These are phyloP conservation scores for Orchesellides sinensis DNA, from an alignment of 2,888 invertebrate genomes.

Conservation along the genomic window DNA sequence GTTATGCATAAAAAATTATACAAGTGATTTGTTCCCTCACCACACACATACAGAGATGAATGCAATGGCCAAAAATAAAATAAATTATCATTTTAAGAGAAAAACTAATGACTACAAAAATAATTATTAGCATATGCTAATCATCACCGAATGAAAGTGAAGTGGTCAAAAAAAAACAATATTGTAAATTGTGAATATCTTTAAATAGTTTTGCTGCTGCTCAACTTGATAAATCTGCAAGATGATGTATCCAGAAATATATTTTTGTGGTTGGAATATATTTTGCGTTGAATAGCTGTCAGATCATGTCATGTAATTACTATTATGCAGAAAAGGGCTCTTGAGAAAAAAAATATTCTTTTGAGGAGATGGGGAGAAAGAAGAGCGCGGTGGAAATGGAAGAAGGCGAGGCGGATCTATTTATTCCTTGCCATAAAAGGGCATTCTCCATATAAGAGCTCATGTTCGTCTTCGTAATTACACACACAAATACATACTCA, in stretches of 20 bases:
- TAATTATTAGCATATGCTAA: slow-evolving; percentile 11
- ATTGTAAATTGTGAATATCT: no score
- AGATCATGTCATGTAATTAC: slow-evolving; percentile 19
- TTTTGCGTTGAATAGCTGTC: background rate
- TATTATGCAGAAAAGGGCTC: slow-evolving; percentile 19
- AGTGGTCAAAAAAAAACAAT: no score
- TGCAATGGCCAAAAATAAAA: background rate
- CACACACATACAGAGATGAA: background rate
- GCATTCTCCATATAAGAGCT: slow-evolving; percentile 21
- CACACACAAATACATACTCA: no score
- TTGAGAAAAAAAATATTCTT: background rate
- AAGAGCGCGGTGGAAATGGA: background rate
- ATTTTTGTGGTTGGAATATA: background rate
- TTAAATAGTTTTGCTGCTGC: no score
- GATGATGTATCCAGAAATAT: slow-evolving; percentile 1
- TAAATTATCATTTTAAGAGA: background rate
- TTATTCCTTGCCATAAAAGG: slow-evolving; percentile 29
- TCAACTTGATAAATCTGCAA: no score
- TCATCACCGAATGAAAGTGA: background rate
- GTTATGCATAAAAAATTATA: no score
- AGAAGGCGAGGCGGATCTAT: slow-evolving; percentile 47
- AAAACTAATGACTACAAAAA: slow-evolving; percentile 3
- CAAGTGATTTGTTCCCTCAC: no score
- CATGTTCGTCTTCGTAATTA: slow-evolving; percentile 23
- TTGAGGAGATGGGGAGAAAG: background rate